phyloP scores from a whole-genome alignment of 2,888 invertebrate genomes.

The Drosophila imparisetae region DNA sequence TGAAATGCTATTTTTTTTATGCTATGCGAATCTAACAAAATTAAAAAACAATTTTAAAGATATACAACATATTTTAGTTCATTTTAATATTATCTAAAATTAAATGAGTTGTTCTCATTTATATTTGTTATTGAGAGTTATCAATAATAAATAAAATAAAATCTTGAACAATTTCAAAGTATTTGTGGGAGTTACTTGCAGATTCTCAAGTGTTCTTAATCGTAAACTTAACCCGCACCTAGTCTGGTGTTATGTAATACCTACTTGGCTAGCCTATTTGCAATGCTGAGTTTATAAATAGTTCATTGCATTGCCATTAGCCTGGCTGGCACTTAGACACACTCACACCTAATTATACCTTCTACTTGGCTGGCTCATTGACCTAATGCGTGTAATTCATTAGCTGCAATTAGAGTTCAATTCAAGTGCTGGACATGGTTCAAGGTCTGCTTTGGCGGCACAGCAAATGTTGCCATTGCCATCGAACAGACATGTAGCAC shows the following conservation, averaged over 20 bases:
- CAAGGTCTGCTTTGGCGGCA: conserved; percentile 49
- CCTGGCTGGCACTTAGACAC: conserved; percentile 17
- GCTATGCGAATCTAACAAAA: neutral
- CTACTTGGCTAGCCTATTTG: neutral
- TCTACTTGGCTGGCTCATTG: conserved; percentile 44
- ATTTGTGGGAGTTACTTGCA: neutral
- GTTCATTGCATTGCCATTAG: conserved; percentile 63
- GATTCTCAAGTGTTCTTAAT: neutral
- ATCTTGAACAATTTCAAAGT: neutral
- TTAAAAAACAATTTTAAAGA: neutral
- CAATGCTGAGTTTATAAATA: conserved; percentile 44
- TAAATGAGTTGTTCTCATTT: neutral
- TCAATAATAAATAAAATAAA: neutral
- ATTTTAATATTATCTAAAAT: neutral
- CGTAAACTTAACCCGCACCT: neutral
- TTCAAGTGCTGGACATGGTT: conserved; percentile 58
- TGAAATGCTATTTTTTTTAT: neutral
- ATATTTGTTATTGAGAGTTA: neutral
- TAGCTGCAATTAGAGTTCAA: conserved; percentile 74
- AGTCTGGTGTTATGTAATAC: neutral
- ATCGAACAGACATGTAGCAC: conserved; percentile 55
- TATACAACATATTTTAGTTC: neutral
- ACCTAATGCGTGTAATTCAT: conserved; percentile 71
- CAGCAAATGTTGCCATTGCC: conserved; percentile 35
- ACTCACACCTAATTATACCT: conserved; percentile 29